Percentiles rank a stretch among this genome's conserved stretches.
Evolutionary conservation across 2,797 vertebrate species (phyloP).

Genomic region (Spheniscus humboldti): DNA sequence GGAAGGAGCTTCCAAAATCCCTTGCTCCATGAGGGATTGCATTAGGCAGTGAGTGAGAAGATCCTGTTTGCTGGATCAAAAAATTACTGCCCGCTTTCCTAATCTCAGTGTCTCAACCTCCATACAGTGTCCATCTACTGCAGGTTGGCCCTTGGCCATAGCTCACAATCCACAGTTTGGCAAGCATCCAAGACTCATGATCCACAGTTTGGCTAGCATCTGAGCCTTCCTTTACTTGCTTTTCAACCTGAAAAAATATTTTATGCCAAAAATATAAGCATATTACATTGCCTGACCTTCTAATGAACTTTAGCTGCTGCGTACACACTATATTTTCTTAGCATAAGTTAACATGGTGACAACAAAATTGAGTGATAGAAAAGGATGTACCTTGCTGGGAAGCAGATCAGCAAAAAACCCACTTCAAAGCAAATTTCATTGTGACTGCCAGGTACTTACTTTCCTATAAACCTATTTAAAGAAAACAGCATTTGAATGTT

Average conservation of each 20-base stretch:
- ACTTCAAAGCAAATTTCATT: neutral
- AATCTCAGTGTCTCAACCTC: neutral
- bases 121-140: neutral
- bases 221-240: neutral
- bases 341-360: neutral
- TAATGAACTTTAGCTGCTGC: neutral
- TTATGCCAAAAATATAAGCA: neutral
- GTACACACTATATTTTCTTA: fast-evolving
- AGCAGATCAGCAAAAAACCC: neutral
- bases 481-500: neutral
- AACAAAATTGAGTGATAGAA: neutral
- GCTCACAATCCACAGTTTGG: neutral
- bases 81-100: neutral
- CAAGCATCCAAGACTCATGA: neutral
- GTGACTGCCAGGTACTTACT: neutral
- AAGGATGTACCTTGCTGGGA: neutral
- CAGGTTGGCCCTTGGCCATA: neutral
- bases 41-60: neutral
- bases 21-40: neutral
- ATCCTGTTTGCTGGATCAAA: neutral
- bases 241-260: neutral
- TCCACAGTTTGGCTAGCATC: neutral
- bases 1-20: neutral
- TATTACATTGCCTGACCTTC: neutral
- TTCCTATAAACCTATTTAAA: neutral